Evolutionary conservation across 2,888 invertebrate genomes (phyloP).

Genomic region (Macaria liturata): DNA sequence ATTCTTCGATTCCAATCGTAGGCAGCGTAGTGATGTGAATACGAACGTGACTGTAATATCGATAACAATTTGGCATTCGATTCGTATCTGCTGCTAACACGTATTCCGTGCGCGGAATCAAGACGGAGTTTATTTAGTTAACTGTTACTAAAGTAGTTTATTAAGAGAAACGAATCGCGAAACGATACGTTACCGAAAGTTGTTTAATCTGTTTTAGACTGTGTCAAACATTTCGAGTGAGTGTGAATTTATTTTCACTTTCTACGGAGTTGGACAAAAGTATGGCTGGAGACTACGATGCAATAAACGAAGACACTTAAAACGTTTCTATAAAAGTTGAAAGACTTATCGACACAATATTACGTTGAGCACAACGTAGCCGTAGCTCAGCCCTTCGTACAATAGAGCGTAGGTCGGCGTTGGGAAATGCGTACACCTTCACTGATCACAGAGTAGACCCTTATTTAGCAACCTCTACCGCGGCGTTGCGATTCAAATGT

Average conservation of each 20-base stretch:
- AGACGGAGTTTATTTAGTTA: conserved; percentile 36
- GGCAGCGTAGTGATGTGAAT: conserved; percentile 49
- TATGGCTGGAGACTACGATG: no score
- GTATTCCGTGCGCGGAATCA: conserved; percentile 57
- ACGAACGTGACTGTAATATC: conserved; percentile 57
- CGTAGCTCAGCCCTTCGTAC: conserved; percentile 35
- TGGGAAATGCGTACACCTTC: conserved; percentile 53
- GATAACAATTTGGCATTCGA: conserved; percentile 50
- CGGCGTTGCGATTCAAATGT: conserved; percentile 30
- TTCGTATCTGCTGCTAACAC: conserved; percentile 49
- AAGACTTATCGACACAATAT: no score
- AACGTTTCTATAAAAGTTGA: no score
- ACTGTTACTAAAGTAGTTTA: conserved; percentile 39
- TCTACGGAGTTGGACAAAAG: no score
- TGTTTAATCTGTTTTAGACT: conserved; percentile 7
- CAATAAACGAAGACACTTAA: no score
- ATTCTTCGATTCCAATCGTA: conserved; percentile 35
- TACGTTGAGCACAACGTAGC: neutral
- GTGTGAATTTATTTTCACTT: no score
- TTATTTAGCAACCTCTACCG: conserved; percentile 49
- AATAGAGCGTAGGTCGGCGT: conserved; percentile 52
- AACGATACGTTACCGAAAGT: conserved; percentile 4
- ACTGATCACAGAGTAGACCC: conserved; percentile 45
- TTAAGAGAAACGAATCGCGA: conserved; percentile 11
- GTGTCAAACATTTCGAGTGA: no score